Percentiles rank a stretch among this genome's conserved stretches.
phyloP scores from a whole-genome alignment of 2,888 invertebrate genomes.

The Epistrophella euchroma region DNA sequence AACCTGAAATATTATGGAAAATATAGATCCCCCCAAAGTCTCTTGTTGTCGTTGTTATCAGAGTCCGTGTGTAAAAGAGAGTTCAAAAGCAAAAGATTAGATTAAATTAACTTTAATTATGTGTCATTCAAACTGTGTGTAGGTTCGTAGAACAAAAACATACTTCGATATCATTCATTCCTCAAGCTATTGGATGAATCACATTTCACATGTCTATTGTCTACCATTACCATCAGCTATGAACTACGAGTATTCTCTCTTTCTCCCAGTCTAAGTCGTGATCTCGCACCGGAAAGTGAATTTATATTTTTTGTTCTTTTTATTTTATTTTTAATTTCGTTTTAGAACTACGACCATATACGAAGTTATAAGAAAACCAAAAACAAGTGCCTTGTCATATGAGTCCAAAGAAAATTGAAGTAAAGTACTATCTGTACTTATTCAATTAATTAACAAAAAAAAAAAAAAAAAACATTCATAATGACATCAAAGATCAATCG shows the following conservation, averaged over 20 bases:
- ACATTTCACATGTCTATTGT: constrained; percentile 31
- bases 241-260: constrained; percentile 16
- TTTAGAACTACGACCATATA: constrained; percentile 50
- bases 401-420: constrained; percentile 3
- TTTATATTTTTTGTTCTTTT: constrained; percentile 41
- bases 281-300: constrained; percentile 68
- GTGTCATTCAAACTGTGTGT: constrained; percentile 64
- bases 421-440: background rate
- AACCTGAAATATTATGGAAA: constrained; percentile 33
- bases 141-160: constrained; percentile 30
- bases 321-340: constrained; percentile 48
- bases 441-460: background rate
- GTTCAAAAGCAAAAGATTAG: constrained; percentile 67
- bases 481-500: constrained; percentile 78
- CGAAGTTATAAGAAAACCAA: constrained; percentile 39
- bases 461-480: background rate
- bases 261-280: constrained; percentile 53
- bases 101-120: constrained; percentile 75
- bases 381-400: background rate
- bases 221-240: background rate
- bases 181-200: constrained; percentile 50
- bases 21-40: constrained; percentile 17
- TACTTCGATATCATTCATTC: constrained; percentile 6
- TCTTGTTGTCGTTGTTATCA: constrained; percentile 57
- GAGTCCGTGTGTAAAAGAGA: constrained; percentile 36